Evolutionary conservation across 1,140 invertebrate genomes (phyloP).

Genomic region (Eulimnadia texana): DNA sequence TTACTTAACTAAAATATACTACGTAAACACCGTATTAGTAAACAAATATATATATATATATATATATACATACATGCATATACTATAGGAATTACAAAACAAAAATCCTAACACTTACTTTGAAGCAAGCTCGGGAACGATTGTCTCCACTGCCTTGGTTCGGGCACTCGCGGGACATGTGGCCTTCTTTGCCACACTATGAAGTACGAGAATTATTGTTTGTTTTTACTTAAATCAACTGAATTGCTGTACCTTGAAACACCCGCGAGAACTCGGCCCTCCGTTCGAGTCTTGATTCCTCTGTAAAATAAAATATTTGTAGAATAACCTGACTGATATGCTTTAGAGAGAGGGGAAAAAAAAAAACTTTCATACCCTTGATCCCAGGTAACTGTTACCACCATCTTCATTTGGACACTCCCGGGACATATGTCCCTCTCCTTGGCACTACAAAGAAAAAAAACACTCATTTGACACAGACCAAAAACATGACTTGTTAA

Average conservation of each 20-base stretch:
- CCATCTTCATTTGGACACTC: slow-evolving; percentile 9
- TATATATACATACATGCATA: too few relatives aligned
- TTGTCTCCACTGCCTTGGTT: slow-evolving; percentile 9
- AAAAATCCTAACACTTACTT: too few relatives aligned
- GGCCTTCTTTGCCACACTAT: slow-evolving; percentile 1
- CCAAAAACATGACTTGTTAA: too few relatives aligned
- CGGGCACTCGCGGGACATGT: slow-evolving; percentile 15
- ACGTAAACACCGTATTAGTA: too few relatives aligned
- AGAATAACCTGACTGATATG: not conserved
- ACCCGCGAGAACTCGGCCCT: too few relatives aligned
- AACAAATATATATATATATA: too few relatives aligned
- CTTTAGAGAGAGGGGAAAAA: too few relatives aligned
- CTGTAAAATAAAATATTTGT: not conserved
- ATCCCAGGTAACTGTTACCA: too few relatives aligned
- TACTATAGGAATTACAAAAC: too few relatives aligned
- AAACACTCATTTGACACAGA: too few relatives aligned
- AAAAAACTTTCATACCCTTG: too few relatives aligned
- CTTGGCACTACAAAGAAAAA: not conserved
- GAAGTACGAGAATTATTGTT: not conserved
- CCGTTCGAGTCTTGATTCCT: slow-evolving; percentile 6
- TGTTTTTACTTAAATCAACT: not conserved
- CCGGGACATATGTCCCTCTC: not conserved
- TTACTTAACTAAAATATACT: too few relatives aligned
- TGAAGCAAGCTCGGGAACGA: slow-evolving; percentile 2
- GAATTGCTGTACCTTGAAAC: not conserved